Evolutionary conservation across 2,113 vertebrate genomes (phyloP).

Genomic region (Nycticryphes semicollaris): DNA sequence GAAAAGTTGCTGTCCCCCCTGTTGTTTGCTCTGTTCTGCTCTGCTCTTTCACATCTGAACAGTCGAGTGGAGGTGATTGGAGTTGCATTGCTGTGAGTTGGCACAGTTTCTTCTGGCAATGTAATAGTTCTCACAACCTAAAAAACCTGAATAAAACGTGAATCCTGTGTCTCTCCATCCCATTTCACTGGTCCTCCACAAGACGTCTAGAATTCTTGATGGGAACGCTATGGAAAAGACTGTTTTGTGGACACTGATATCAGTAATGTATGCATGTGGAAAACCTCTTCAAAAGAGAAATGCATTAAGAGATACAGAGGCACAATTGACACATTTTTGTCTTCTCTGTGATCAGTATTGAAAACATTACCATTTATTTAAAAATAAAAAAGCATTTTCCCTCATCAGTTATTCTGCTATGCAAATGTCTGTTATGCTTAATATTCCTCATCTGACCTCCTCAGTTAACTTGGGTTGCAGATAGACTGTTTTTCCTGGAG

Average conservation of each 20-base stretch:
- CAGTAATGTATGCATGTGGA: background rate
- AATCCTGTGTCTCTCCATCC: background rate
- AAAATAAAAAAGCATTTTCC: constrained; percentile 38
- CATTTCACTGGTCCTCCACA: background rate
- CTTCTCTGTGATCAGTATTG: constrained; percentile 53
- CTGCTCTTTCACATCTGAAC: background rate
- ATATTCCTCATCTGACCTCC: constrained; percentile 58
- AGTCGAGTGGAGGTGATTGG: background rate
- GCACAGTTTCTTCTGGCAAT: background rate
- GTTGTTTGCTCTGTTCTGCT: background rate
- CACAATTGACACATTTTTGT: constrained; percentile 2
- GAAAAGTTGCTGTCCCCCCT: background rate
- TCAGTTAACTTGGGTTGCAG: constrained; percentile 76
- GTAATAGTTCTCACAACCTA: background rate
- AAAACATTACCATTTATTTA: constrained; percentile 40
- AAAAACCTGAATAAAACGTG: background rate
- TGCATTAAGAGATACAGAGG: background rate
- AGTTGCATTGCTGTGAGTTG: background rate
- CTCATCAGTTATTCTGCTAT: constrained; percentile 76
- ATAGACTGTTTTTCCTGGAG: constrained; percentile 77
- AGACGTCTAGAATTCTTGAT: background rate
- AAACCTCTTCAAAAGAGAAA: constrained; percentile 8
- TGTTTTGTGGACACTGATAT: background rate
- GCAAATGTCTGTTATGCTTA: constrained; percentile 78
- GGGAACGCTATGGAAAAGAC: background rate